Evolutionary conservation across 2,888 invertebrate species (phyloP).

Genomic region (Eristalinus sepulchralis): DNA sequence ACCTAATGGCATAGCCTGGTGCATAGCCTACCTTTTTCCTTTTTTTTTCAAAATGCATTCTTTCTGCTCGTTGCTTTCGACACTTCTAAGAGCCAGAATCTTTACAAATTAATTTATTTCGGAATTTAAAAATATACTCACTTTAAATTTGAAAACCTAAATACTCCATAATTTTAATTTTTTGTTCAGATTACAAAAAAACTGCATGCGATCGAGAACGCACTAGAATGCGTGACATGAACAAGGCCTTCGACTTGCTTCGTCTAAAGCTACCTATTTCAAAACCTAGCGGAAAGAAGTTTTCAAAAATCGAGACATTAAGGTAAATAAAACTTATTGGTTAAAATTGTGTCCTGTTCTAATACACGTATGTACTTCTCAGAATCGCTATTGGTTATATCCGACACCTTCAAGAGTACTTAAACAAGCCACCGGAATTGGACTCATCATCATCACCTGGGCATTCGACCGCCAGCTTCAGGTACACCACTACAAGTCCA

Average conservation of each 20-base stretch:
- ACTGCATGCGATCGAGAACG: constrained; percentile 92
- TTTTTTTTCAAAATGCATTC: too few relatives aligned
- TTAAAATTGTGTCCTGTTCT: background rate
- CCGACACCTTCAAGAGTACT: constrained; percentile 84
- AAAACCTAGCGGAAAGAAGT: constrained; percentile 91
- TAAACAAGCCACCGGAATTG: constrained; percentile 68
- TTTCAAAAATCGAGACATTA: constrained; percentile 92
- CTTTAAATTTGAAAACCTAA: too few relatives aligned
- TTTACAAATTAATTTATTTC: too few relatives aligned
- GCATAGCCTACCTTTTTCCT: too few relatives aligned
- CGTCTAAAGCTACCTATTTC: constrained; percentile 88
- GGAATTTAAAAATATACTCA: too few relatives aligned
- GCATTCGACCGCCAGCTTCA: background rate
- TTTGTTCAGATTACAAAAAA: constrained; percentile 87
- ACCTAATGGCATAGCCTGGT: too few relatives aligned
- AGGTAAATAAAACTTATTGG: constrained; percentile 82
- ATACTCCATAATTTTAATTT: too few relatives aligned
- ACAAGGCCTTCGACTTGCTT: constrained; percentile 89
- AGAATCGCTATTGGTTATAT: constrained; percentile 90
- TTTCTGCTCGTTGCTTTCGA: too few relatives aligned
- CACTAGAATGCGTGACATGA: constrained; percentile 93
- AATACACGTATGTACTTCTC: background rate
- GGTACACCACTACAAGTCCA: constrained; percentile 34
- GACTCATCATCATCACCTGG: constrained; percentile 14
- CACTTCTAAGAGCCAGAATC: too few relatives aligned